These are phyloP conservation scores for Polymixis flavicincta DNA, from an alignment of 2,888 invertebrate species.

Conservation along the genomic window DNA sequence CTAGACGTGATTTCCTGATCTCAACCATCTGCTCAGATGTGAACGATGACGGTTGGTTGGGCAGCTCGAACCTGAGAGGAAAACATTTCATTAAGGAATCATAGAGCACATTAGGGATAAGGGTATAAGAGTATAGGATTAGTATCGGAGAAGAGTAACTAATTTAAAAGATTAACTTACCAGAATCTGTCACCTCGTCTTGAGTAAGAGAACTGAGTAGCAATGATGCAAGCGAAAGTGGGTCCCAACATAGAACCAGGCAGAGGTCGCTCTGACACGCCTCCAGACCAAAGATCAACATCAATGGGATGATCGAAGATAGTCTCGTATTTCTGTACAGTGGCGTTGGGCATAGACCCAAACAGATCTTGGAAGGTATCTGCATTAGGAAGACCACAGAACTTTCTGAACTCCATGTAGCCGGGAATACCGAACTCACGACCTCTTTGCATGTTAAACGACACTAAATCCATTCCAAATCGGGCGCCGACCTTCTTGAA, in stretches of 20 bases:
- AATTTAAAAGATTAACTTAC: slow-evolving; percentile 89
- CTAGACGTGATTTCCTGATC: slow-evolving; percentile 94
- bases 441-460: slow-evolving; percentile 98
- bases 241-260: slow-evolving; percentile 98
- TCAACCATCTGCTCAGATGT: slow-evolving; percentile 96
- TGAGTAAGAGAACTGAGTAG: slow-evolving; percentile 97
- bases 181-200: slow-evolving; percentile 98
- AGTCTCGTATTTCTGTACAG: slow-evolving; percentile 94
- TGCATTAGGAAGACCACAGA: slow-evolving; percentile 96
- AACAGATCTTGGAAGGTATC: slow-evolving; percentile 95
- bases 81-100: not conserved
- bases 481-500: slow-evolving; percentile 95
- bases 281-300: slow-evolving; percentile 98
- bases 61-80: slow-evolving; percentile 93
- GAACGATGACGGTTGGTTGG: slow-evolving; percentile 97
- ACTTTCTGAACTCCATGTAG: slow-evolving; percentile 98
- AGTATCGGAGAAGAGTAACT: not conserved
- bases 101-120: no score
- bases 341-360: slow-evolving; percentile 97
- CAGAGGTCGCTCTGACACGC: slow-evolving; percentile 97
- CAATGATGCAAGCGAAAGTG: slow-evolving; percentile 98
- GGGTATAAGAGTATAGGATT: not conserved
- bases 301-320: slow-evolving; percentile 97
- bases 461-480: slow-evolving; percentile 97
- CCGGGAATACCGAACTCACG: slow-evolving; percentile 97